Evolutionary conservation across 2,113 vertebrate species (phyloP), one percentile per base, ranked within the genome.

Genomic region (Perognathus longimembris): DNA sequence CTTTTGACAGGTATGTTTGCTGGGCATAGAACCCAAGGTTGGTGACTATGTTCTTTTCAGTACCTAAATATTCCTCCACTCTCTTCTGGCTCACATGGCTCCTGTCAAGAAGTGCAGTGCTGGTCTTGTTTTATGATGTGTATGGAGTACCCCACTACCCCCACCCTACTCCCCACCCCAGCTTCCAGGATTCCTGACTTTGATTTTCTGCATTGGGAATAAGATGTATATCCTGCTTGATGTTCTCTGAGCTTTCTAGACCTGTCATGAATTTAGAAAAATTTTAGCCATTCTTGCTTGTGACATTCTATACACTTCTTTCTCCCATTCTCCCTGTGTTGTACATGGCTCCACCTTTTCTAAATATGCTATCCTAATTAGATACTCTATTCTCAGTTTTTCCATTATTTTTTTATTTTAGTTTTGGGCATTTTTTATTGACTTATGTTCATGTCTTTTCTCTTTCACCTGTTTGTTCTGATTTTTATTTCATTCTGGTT

Each of bases 141-240:
- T 26, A 5, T 5, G 14, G 30, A 50, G 63, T 32, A 15, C 54
- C 5, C 14, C 34, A 0, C 2, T 11, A 2, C 10, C 30, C 6
- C 26, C 61, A 14, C 50, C 15, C 50, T 4, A 3, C 50, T 15
- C 50, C 50, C 50, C 17, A 2, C 50, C 50, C 50, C 50, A 18
- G 15, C 50, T 54, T 18, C 50, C 50, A 54, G 17, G 50, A 54
- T 54, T 54, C 1, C 79, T 42, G 36, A 14, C 42, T 77, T 24
- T 83, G 80, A 20, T 64, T 87, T 73, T 28, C 34, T 30, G 5
- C 32, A 63, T 77, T 92, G 59, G 7, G 38, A 64, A 17, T n/a
- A 59, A 40, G 38, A 26, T 74, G 66, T 12, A 74, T 74, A 75
- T 82, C 6, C 20, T 71, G 40, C n/a, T n/a, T 21, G 30, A 30